These are phyloP conservation scores for Zygaena filipendulae DNA, from an alignment of 2,888 invertebrate genomes.

Conservation along the genomic window DNA sequence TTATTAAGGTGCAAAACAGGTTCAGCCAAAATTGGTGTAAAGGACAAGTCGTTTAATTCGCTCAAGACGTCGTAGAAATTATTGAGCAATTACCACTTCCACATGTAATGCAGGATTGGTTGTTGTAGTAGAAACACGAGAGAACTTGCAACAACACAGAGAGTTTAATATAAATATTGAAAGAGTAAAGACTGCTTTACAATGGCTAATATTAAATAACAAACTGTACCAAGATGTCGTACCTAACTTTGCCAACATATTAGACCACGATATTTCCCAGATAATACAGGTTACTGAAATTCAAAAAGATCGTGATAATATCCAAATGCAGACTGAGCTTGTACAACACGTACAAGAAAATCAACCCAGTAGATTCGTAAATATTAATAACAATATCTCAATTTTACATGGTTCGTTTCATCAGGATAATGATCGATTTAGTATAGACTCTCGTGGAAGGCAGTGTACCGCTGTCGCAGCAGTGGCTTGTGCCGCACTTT, in stretches of 20 bases:
- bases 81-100: slow-evolving; percentile 15
- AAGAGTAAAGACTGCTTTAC: slow-evolving; percentile 1
- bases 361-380: slow-evolving; percentile 2
- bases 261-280: neutral
- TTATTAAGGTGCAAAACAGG: slow-evolving; percentile 3
- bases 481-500: slow-evolving; percentile 14
- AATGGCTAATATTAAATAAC: slow-evolving; percentile 2
- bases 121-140: slow-evolving; percentile 7
- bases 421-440: neutral
- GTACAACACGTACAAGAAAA: neutral
- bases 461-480: slow-evolving; percentile 15
- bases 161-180: neutral
- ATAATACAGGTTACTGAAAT: slow-evolving; percentile 4
- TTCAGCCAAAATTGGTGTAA: slow-evolving; percentile 9
- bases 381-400: slow-evolving; percentile 8
- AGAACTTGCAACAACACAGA: slow-evolving; percentile 3
- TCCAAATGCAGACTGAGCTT: neutral
- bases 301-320: slow-evolving; percentile 2
- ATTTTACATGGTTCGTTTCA: slow-evolving; percentile 7
- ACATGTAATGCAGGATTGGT: slow-evolving; percentile 8
- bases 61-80: slow-evolving; percentile 17
- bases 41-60: slow-evolving; percentile 19
- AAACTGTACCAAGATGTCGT: slow-evolving; percentile 5
- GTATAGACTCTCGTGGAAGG: neutral
- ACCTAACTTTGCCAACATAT: slow-evolving; percentile 1